Percentiles rank a stretch among this genome's conserved stretches.
Evolutionary conservation across 2,888 invertebrate genomes (phyloP).

Genomic region (Drosophila maculinotata): DNA sequence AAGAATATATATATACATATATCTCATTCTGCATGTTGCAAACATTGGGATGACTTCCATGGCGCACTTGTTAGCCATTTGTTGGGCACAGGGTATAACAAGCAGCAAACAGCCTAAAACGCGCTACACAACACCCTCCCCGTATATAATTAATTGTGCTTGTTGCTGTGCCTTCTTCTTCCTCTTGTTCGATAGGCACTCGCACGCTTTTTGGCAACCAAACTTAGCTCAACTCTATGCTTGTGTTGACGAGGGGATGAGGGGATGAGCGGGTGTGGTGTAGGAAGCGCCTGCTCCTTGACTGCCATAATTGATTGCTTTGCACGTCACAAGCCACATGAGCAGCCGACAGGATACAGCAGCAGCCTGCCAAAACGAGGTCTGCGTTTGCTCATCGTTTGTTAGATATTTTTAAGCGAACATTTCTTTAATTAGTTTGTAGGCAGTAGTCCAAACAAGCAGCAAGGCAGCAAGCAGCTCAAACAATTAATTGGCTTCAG

Average conservation of each 20-base stretch:
- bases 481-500: constrained; percentile 51
- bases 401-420: constrained; percentile 65
- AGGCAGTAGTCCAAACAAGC: constrained; percentile 3
- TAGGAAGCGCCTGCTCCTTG: constrained; percentile 40
- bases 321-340: constrained; percentile 66
- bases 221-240: constrained; percentile 29
- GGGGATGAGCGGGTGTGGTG: not conserved
- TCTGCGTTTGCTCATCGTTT: constrained; percentile 9
- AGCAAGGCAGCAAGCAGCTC: constrained; percentile 8
- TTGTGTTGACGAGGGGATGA: not conserved
- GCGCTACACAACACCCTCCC: constrained; percentile 37
- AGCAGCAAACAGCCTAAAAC: constrained; percentile 15
- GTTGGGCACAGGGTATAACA: not conserved
- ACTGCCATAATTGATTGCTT: constrained; percentile 76
- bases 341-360: constrained; percentile 12
- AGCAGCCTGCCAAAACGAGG: constrained; percentile 17
- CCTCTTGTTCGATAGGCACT: constrained; percentile 47
- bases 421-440: constrained; percentile 74
- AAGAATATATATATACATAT: no score
- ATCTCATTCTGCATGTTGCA: not conserved
- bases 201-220: constrained; percentile 49
- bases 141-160: constrained; percentile 77
- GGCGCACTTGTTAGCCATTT: not conserved
- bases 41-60: no score
- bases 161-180: constrained; percentile 36